Evolutionary conservation across 2,888 invertebrate genomes (phyloP).

Genomic region (Drosophila yooni): DNA sequence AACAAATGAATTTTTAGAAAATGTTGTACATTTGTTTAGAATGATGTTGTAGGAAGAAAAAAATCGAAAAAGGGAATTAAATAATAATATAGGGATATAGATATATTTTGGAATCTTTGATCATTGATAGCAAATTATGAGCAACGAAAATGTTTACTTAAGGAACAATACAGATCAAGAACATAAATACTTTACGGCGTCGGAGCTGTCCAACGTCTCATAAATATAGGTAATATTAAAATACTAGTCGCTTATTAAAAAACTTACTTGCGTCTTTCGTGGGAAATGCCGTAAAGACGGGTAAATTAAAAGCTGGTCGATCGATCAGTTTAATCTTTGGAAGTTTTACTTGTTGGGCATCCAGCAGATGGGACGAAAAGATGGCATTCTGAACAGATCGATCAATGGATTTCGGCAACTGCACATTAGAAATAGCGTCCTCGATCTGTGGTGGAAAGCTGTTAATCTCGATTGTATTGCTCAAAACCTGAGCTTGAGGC

Average conservation of each 20-base stretch:
- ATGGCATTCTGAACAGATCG: slow-evolving; percentile 88
- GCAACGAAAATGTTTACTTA: background rate
- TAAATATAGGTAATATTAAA: background rate
- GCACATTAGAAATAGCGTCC: slow-evolving; percentile 85
- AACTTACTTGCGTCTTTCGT: slow-evolving; percentile 89
- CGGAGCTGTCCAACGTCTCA: background rate
- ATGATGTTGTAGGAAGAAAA: background rate
- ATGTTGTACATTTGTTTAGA: background rate
- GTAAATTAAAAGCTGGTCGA: slow-evolving; percentile 90
- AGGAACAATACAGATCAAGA: background rate
- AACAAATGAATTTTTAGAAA: background rate
- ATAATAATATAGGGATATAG: background rate
- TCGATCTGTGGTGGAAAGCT: slow-evolving; percentile 88
- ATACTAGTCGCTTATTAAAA: background rate
- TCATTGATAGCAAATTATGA: background rate
- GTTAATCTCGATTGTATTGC: slow-evolving; percentile 89
- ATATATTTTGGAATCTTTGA: background rate
- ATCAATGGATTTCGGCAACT: slow-evolving; percentile 86
- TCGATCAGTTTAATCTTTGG: slow-evolving; percentile 90
- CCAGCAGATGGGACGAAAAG: slow-evolving; percentile 89
- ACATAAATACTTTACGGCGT: background rate
- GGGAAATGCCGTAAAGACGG: slow-evolving; percentile 90
- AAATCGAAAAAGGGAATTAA: background rate
- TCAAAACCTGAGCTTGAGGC: slow-evolving; percentile 92
- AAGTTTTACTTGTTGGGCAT: slow-evolving; percentile 91